Evolutionary conservation across 23 tunicate species (phyloP).

Genomic region (Trididemnum clinides): DNA sequence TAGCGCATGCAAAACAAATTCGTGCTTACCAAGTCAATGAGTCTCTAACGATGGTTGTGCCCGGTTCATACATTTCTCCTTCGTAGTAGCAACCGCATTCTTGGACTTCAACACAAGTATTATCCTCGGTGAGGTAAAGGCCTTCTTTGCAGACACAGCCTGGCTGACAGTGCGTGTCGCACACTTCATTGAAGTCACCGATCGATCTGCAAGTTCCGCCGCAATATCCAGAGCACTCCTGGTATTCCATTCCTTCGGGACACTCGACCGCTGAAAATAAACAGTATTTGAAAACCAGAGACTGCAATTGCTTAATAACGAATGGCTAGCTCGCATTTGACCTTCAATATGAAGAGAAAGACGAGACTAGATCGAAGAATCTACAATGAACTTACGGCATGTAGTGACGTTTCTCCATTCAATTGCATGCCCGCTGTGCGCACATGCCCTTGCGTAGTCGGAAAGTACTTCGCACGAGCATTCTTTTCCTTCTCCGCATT

Average conservation of each 20-base stretch:
- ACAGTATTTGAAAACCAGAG: too few species aligned
- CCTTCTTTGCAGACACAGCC: slow-evolving; percentile 85
- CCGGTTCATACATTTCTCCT: slow-evolving; percentile 71
- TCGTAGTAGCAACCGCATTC: slow-evolving; percentile 75
- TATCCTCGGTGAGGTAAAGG: slow-evolving; percentile 51
- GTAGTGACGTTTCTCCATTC: slow-evolving; percentile 72
- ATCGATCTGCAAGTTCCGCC: slow-evolving; percentile 61
- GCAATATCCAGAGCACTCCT: slow-evolving; percentile 74
- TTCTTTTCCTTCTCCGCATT: slow-evolving; percentile 49
- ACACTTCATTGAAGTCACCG: slow-evolving; percentile 46
- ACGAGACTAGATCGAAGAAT: too few species aligned
- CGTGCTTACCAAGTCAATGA: slow-evolving; percentile 41
- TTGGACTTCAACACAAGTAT: slow-evolving; percentile 59
- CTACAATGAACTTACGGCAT: slow-evolving; percentile 94
- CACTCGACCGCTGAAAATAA: slow-evolving; percentile 53
- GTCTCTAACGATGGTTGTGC: slow-evolving; percentile 15
- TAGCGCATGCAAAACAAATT: too few species aligned
- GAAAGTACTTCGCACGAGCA: slow-evolving; percentile 80
- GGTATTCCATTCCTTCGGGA: slow-evolving; percentile 60
- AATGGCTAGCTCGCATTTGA: too few species aligned
- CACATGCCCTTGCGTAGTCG: slow-evolving; percentile 84
- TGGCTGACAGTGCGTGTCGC: slow-evolving; percentile 56
- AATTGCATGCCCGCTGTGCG: slow-evolving; percentile 47
- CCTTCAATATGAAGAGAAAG: too few species aligned
- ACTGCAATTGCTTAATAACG: too few species aligned